Evolutionary conservation across 2,797 vertebrate species (phyloP).

Genomic region (Enteromius mattozi): DNA sequence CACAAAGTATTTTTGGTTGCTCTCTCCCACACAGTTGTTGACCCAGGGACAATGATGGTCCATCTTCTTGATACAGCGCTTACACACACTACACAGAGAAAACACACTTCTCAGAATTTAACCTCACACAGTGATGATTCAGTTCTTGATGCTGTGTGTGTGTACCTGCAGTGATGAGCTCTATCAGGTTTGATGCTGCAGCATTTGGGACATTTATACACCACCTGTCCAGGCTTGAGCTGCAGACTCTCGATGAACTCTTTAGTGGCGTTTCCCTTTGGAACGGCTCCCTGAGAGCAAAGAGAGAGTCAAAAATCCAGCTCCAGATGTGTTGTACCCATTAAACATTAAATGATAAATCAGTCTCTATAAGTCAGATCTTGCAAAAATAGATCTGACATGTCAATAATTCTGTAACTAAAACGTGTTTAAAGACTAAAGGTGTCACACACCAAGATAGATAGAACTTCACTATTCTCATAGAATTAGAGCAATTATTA

Average conservation of each 20-base stretch:
- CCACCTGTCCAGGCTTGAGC: constrained; percentile 96
- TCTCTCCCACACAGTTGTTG: constrained; percentile 99
- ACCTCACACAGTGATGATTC: background rate
- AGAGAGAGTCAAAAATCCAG: constrained; percentile 84
- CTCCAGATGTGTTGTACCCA: constrained; percentile 86
- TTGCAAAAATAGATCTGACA: background rate
- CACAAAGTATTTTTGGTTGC: constrained; percentile 99
- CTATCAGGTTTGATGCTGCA: constrained; percentile 99
- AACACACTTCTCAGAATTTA: constrained; percentile 13
- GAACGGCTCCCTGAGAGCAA: constrained; percentile 89
- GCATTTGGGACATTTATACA: constrained; percentile 99
- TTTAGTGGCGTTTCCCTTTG: constrained; percentile 98
- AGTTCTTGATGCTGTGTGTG: background rate
- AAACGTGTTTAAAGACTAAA: background rate
- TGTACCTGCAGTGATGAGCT: constrained; percentile 93
- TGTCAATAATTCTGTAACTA: background rate
- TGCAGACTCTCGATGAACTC: constrained; percentile 98
- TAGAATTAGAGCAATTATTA: background rate
- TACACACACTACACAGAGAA: constrained; percentile 86
- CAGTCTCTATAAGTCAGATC: background rate
- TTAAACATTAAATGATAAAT: constrained; percentile 79
- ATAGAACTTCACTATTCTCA: background rate
- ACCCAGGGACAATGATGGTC: constrained; percentile 99
- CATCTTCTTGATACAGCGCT: constrained; percentile 98
- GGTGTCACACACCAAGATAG: background rate